Conservation (phyloP, 2,113 vertebrate species). For the Marmota monax region DNA sequence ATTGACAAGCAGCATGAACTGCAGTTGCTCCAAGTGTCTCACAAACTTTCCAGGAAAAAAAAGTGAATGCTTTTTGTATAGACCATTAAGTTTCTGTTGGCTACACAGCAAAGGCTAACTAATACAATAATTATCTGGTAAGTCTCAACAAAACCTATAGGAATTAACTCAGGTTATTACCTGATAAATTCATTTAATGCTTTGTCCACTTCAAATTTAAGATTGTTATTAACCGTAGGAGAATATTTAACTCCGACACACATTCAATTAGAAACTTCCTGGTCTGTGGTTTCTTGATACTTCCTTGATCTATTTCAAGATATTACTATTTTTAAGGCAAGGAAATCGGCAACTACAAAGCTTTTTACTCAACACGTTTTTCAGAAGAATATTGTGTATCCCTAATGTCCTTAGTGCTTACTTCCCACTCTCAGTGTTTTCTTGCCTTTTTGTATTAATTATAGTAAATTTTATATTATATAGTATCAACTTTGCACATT, state of each 20-base stretch:
- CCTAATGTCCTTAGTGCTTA: conserved; percentile 6
- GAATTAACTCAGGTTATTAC: background rate
- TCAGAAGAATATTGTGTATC: background rate
- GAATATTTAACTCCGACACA: conserved; percentile 70
- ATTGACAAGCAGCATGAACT: background rate
- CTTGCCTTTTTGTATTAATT: background rate
- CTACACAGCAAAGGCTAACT: background rate
- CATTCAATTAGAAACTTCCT: conserved; percentile 53
- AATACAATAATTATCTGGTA: background rate
- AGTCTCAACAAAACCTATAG: conserved; percentile 3
- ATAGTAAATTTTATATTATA: background rate
- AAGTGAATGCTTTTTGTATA: background rate
- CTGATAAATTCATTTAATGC: conserved; percentile 9
- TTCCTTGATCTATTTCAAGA: conserved; percentile 62
- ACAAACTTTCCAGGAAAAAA: background rate
- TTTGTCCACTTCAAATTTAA: conserved; percentile 27
- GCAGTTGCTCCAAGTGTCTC: background rate
- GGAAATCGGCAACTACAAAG: background rate
- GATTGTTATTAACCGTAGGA: conserved; percentile 58
- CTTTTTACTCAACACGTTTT: conserved; percentile 33
- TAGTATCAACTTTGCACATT: conserved; percentile 4
- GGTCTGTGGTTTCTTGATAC: conserved; percentile 9
- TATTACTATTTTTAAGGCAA: conserved; percentile 56
- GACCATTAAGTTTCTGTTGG: background rate
- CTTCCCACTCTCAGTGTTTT: background rate